Evolutionary conservation across 2,888 invertebrate species (phyloP).

Genomic region (Timema cristinae): DNA sequence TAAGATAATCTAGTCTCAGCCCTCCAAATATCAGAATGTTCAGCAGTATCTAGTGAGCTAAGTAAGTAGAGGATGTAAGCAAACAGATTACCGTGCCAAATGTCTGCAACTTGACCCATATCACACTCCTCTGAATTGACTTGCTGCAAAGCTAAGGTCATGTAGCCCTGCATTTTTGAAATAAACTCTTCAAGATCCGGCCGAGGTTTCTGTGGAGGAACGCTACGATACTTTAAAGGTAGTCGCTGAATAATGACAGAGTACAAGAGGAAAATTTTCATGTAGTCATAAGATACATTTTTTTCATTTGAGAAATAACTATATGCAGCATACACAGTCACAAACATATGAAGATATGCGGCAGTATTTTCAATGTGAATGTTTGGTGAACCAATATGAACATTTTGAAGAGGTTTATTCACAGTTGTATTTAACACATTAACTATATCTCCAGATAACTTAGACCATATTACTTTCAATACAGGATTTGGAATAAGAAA

Average conservation of each 20-base stretch:
- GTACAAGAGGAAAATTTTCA: slow-evolving; percentile 10
- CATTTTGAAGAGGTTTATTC: not conserved
- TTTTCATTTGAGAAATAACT: not conserved
- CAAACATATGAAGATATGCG: not conserved
- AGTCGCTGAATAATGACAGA: slow-evolving; percentile 7
- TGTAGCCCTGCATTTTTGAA: not conserved
- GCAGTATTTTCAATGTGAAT: too few relatives aligned
- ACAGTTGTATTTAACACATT: not conserved
- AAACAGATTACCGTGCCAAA: slow-evolving; percentile 22
- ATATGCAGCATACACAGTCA: slow-evolving; percentile 5
- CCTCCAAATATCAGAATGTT: slow-evolving; percentile 8
- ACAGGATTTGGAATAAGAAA: not conserved
- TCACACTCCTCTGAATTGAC: not conserved
- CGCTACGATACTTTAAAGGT: slow-evolving; percentile 6
- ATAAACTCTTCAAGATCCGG: not conserved
- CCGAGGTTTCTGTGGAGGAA: not conserved
- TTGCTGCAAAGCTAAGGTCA: slow-evolving; percentile 8
- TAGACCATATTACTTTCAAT: not conserved
- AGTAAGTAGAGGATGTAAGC: not conserved
- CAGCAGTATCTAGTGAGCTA: not conserved
- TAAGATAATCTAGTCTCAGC: not conserved
- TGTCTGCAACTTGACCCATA: slow-evolving; percentile 7
- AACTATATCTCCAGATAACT: not conserved
- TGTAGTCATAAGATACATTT: slow-evolving; percentile 7
- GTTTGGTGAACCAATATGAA: not conserved